These are phyloP conservation scores for Leptopterna dolabrata DNA, from an alignment of 2,888 invertebrate genomes.

Conservation along the genomic window DNA sequence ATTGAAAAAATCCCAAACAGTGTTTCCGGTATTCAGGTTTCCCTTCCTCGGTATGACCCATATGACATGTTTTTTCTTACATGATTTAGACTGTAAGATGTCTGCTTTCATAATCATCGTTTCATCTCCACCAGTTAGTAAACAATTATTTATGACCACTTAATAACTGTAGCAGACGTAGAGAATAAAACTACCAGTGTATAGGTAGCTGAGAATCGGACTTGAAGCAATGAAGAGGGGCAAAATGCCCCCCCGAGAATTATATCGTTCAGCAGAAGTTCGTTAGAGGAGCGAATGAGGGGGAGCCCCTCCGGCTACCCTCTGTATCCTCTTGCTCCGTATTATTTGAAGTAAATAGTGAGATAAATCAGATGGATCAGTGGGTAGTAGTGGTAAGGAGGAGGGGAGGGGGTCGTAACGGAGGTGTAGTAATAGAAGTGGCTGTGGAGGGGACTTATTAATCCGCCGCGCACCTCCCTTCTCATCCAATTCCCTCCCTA, in stretches of 20 bases:
- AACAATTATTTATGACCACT: too few relatives aligned
- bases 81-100: too few relatives aligned
- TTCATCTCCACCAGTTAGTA: too few relatives aligned
- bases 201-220: not conserved
- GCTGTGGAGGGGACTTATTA: slow-evolving; percentile 45
- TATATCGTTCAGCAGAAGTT: slow-evolving; percentile 48
- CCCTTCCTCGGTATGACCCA: too few relatives aligned
- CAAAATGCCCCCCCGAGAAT: slow-evolving; percentile 26
- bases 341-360: slow-evolving; percentile 49
- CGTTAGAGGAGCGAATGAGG: slow-evolving; percentile 52
- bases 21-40: too few relatives aligned
- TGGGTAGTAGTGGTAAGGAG: not conserved
- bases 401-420: not conserved
- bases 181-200: not conserved
- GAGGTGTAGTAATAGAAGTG: slow-evolving; percentile 14
- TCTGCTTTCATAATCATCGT: too few relatives aligned
- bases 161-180: too few relatives aligned
- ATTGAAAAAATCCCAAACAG: too few relatives aligned
- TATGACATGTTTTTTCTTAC: too few relatives aligned
- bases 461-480: slow-evolving; percentile 31
- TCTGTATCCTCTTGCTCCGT: slow-evolving; percentile 8
- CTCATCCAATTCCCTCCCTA: slow-evolving; percentile 17
- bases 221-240: not conserved
- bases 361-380: slow-evolving; percentile 40
- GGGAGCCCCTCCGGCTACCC: slow-evolving; percentile 23